Conservation (phyloP, 2,797 vertebrate species). For the Buphagus erythrorhynchus region DNA sequence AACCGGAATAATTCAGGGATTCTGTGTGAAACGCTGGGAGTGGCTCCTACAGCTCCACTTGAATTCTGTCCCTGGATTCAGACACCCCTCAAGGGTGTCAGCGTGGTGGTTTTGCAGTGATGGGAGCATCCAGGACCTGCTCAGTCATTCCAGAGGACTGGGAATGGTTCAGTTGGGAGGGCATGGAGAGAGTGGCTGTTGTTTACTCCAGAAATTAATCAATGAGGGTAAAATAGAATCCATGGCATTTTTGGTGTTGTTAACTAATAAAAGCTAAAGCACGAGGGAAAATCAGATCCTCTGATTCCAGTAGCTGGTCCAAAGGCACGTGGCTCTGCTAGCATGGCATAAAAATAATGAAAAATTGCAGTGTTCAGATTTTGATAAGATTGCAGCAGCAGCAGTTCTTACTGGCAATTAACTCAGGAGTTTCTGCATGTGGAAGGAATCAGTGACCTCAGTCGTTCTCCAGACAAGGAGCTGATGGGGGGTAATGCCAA, state of each 20-base stretch:
- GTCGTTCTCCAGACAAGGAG: not conserved
- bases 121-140: not conserved
- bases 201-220: not conserved
- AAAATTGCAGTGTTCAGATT: not conserved
- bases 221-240: not conserved
- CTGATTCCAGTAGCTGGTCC: not conserved
- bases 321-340: not conserved
- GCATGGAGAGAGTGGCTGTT: no score
- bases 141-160: not conserved
- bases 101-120: not conserved
- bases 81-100: not conserved
- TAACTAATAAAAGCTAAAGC: not conserved
- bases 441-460: not conserved
- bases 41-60: rapidly evolving
- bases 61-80: rapidly evolving
- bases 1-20: not conserved
- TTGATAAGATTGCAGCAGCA: not conserved
- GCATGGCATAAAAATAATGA: not conserved
- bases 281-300: not conserved
- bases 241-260: not conserved
- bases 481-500: not conserved
- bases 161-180: not conserved
- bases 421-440: not conserved
- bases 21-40: rapidly evolving
- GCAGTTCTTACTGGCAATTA: not conserved